These are phyloP conservation scores for Anthoscopus minutus DNA, from an alignment of 2,113 vertebrate genomes.

Conservation along the genomic window DNA sequence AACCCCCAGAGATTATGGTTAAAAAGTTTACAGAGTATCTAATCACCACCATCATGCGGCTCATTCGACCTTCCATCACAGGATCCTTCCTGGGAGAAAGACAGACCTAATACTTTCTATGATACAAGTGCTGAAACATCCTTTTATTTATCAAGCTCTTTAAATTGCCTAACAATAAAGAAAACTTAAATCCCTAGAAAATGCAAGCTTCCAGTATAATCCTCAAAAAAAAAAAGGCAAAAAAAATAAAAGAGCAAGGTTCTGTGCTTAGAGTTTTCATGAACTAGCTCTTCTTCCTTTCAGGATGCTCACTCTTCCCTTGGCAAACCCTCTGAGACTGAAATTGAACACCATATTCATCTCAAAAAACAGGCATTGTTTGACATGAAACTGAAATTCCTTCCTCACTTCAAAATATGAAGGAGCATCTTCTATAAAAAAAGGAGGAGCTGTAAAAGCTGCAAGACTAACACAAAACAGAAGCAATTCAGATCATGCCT, in stretches of 20 bases:
- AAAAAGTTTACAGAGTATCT: neutral
- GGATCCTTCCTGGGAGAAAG: neutral
- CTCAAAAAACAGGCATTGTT: neutral
- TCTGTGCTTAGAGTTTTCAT: neutral
- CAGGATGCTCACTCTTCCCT: neutral
- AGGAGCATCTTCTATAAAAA: neutral
- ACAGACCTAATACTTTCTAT: neutral
- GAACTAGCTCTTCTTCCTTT: slow-evolving; percentile 5
- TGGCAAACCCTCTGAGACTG: neutral
- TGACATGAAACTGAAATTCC: neutral
- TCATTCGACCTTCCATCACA: neutral
- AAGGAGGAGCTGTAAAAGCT: neutral
- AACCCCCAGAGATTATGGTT: too few relatives aligned
- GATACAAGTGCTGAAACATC: neutral
- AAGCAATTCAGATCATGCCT: neutral
- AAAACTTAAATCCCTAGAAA: neutral
- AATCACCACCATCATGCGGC: neutral
- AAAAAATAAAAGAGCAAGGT: neutral
- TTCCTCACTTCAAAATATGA: neutral
- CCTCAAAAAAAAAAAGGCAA: neutral
- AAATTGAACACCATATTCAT: neutral
- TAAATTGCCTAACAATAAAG: neutral
- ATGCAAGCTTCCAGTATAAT: slow-evolving; percentile 8
- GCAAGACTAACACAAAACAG: neutral
- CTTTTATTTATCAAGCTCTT: neutral